These are phyloP conservation scores for Tragelaphus imberbis DNA, from an alignment of 2,113 vertebrate genomes.

Conservation along the genomic window DNA sequence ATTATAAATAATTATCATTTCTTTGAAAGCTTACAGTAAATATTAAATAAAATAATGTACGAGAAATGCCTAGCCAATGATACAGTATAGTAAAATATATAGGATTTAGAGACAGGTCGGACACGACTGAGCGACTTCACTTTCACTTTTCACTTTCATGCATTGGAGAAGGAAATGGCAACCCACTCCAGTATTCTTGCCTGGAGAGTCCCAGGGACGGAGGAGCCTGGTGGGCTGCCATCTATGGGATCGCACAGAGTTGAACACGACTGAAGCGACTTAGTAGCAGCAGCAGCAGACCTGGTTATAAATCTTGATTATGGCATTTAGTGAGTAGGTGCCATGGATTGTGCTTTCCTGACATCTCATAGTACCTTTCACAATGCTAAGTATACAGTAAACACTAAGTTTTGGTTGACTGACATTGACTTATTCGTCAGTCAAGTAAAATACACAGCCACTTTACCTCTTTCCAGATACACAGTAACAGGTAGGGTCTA, in stretches of 20 bases:
- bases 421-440: not conserved
- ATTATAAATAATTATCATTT: constrained; percentile 23
- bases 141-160: too few species aligned
- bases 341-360: not conserved
- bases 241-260: too few species aligned
- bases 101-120: not conserved
- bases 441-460: not conserved
- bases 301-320: not conserved
- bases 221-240: too few species aligned
- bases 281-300: too few species aligned
- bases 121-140: too few species aligned
- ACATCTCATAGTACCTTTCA: not conserved
- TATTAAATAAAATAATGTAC: constrained; percentile 17
- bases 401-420: not conserved
- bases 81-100: not conserved
- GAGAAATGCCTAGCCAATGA: not conserved
- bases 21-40: not conserved
- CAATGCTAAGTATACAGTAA: not conserved
- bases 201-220: too few species aligned
- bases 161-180: too few species aligned
- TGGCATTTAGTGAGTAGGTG: not conserved
- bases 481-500: not conserved
- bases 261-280: too few species aligned
- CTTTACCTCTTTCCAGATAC: not conserved
- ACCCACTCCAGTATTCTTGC: too few species aligned